A percentile compares a stretch with the other conserved stretches of the same genome.
phyloP scores from a whole-genome alignment of 2,888 invertebrate species.

The Oligia fasciuncula region DNA sequence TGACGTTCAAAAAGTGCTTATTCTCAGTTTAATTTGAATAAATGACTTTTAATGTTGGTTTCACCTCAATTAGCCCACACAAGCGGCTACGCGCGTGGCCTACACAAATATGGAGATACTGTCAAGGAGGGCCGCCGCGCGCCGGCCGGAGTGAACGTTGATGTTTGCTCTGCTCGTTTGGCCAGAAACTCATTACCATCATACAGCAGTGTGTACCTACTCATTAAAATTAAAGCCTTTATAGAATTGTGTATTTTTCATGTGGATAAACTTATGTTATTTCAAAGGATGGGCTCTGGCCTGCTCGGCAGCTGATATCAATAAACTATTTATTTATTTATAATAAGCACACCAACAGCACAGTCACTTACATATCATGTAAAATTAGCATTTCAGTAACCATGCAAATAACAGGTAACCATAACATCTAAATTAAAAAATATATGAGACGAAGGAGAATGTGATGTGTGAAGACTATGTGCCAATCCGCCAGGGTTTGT shows the following conservation, averaged over 20 bases:
- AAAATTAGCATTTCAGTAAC: too few species aligned
- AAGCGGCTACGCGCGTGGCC: neutral
- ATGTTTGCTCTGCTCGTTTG: constrained; percentile 25
- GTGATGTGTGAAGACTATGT: neutral
- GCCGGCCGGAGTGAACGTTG: neutral
- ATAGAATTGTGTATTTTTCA: constrained; percentile 29
- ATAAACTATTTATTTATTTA: neutral
- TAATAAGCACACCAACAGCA: too few species aligned
- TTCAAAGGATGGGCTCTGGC: neutral
- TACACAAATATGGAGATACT: constrained; percentile 17
- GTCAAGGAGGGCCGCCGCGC: neutral
- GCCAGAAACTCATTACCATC: constrained; percentile 37
- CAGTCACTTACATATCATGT: too few species aligned
- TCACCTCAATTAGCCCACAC: neutral
- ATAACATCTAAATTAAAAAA: too few species aligned
- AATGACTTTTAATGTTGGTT: neutral
- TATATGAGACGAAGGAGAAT: too few species aligned
- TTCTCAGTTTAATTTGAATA: neutral
- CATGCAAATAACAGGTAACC: too few species aligned
- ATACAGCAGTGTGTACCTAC: constrained; percentile 22
- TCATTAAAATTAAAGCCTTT: too few species aligned
- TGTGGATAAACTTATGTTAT: constrained; percentile 1
- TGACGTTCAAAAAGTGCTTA: neutral
- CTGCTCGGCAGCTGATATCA: neutral
- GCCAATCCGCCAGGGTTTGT: neutral